Base-by-base conservation (phyloP, 2,113 vertebrate species). In the Pachypanchax playfairii region DNA sequence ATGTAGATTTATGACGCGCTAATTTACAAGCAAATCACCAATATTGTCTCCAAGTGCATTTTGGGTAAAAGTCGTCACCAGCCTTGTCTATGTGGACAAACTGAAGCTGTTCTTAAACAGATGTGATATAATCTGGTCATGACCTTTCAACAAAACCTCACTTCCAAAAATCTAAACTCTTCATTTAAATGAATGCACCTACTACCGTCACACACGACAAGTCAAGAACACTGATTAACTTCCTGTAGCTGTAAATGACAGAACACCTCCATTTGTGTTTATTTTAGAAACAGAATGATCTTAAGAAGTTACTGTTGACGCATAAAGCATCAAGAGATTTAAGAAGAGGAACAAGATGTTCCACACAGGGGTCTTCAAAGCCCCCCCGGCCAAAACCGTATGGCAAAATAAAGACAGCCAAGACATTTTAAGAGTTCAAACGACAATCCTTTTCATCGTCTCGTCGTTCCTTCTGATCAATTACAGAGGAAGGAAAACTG, bases 401-500 rank as follows among this genome's bases (percentile, higher is more conserved):
- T n/a, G n/a, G n/a, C n/a, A n/a, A 62, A 73, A 65, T 53, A 69
- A 21, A 35, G 62, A 24, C 14, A 58, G 49, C 46, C 29, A 69
- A 59, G 29, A 35, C 41, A 51, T 17, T 56, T 26, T 57, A 35
- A 51, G 18, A 5, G 29, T 70, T 51, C 6, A 72, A 25, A 60
- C 38, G 59, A 66, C n/a, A 41, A 59, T 47, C 24, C 10, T 42
- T 61, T 46, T 58, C 0, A 54, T 58, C 44, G 51, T 74, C 66
- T 77, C 10, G 17, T 35, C 26, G 33, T 22, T 43, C 11, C 52
- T 31, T 13, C 5, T n/a, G 51, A 65, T 68, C 56, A 56, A 77
- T 60, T 65, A 49, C 29, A 24, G 44, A 21, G 31, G 48, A 79
- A 75, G 64, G 59, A 65, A 67, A 67, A 65, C 43, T 28, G 54